Evolutionary conservation across 2,113 vertebrate genomes (phyloP), one percentile per base, ranked within the genome.

Genomic region (Alectura lathami): DNA sequence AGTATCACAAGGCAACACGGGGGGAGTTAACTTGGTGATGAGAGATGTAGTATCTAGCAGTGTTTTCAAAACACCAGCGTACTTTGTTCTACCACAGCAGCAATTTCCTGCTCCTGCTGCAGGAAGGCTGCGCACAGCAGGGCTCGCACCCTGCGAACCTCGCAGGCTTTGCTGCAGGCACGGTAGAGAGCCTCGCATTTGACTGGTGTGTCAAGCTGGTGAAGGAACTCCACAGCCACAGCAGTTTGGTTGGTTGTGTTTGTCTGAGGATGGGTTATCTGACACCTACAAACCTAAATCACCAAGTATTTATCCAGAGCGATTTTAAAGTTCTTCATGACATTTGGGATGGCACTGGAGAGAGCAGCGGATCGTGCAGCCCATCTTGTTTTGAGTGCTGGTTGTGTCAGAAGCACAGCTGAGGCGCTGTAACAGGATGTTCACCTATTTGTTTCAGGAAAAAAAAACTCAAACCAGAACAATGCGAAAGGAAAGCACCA

Each of bases 401-500:
- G 43, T 45, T 7, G 30, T 70, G 64, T 76, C 66, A 36, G 77
- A 73, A 21, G 26, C 3, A 6, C n/a, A 9, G 69, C 50, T 68
- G 57, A 69, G 89, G 45, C 3, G 3, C 36, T 68, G 48, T 4
- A 20, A 38, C 59, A 50, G 81, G 56, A 76, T 76, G 69, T 69
- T 78, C 83, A 89, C 81, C 90, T 91, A 38, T 87, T 40, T 74
- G 27, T 79, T 88, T 67, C 50, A 17, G 53, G 22, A 56, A 10
- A 45, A 40, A 11, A 20, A n/a, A 3, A 29, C 23, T 57, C 32
- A 2, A 51, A 86, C 51, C 59, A 84, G 83, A 95, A 95, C 90
- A 94, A 96, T 96, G 87, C 88, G 78, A 89, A 95, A 73, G 56
- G 91, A 97, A 97, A 97, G 88, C 79, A 95, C 47, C 88, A 96